Evolutionary conservation across 2,797 vertebrate genomes (phyloP).

Genomic region (Brachymystax lenok): DNA sequence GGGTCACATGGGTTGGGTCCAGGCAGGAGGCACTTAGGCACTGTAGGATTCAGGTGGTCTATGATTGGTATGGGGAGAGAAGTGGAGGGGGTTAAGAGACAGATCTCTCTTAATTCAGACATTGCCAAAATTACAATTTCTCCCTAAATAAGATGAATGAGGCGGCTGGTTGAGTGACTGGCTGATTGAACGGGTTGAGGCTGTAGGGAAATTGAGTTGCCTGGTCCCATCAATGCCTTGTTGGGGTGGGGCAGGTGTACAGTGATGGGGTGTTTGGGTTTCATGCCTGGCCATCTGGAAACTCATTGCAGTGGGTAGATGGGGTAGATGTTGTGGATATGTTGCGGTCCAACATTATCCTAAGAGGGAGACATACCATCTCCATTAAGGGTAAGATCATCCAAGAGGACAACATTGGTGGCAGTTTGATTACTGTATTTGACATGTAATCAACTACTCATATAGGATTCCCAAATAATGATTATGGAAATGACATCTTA

Average conservation of each 20-base stretch:
- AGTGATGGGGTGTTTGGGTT: slow-evolving; percentile 31
- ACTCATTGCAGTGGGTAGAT: slow-evolving; percentile 15
- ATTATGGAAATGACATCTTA: not conserved
- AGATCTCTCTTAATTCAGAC: slow-evolving; percentile 75
- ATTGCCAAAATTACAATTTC: slow-evolving; percentile 74
- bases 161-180: slow-evolving; percentile 67
- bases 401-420: not conserved
- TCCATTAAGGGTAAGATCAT: not conserved
- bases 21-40: slow-evolving; percentile 28
- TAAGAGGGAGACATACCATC: not conserved
- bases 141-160: slow-evolving; percentile 81
- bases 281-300: slow-evolving; percentile 52
- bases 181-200: slow-evolving; percentile 66
- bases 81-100: slow-evolving; percentile 33
- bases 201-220: slow-evolving; percentile 72
- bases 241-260: slow-evolving; percentile 39
- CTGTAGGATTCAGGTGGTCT: slow-evolving; percentile 54
- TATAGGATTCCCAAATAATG: not conserved
- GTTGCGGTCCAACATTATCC: not conserved
- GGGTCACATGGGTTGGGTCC: slow-evolving; percentile 49
- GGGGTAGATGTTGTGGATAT: not conserved
- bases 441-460: not conserved
- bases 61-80: slow-evolving; percentile 32
- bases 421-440: not conserved
- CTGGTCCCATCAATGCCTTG: slow-evolving; percentile 58